These are phyloP conservation scores for Heterotis niloticus DNA, from an alignment of 2,113 vertebrate genomes.

Conservation along the genomic window DNA sequence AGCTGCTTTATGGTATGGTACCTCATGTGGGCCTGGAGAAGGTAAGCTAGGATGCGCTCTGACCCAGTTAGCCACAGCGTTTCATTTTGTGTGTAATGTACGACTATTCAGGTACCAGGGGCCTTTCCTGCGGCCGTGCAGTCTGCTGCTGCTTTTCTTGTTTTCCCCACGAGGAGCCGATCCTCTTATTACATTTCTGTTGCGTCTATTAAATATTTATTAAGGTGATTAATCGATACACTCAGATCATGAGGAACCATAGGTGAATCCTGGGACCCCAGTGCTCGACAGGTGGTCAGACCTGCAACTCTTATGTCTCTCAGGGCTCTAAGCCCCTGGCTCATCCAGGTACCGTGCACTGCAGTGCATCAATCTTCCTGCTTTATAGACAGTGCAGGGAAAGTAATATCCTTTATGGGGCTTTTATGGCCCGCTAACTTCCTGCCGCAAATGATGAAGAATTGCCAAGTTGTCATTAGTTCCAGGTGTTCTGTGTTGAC, in stretches of 20 bases:
- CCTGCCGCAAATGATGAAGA: slow-evolving; percentile 31
- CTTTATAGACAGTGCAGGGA: slow-evolving; percentile 32
- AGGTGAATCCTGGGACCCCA: slow-evolving; percentile 37
- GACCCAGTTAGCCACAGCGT: neutral
- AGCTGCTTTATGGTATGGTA: neutral
- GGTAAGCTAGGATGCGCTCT: neutral
- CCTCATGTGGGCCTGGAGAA: neutral
- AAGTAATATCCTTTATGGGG: slow-evolving; percentile 31
- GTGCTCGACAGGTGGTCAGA: neutral
- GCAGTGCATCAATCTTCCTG: slow-evolving; percentile 31
- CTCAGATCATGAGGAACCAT: slow-evolving; percentile 14
- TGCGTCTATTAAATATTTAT: slow-evolving; percentile 30
- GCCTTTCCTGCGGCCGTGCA: neutral
- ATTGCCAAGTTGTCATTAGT: slow-evolving; percentile 17
- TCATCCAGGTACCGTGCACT: slow-evolving; percentile 23
- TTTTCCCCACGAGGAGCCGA: neutral
- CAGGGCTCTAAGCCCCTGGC: neutral
- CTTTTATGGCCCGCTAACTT: slow-evolving; percentile 30
- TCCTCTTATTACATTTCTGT: neutral
- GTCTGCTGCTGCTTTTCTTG: neutral
- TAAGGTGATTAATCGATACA: slow-evolving; percentile 24
- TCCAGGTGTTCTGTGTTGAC: slow-evolving; percentile 27
- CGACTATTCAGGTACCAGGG: too few relatives aligned
- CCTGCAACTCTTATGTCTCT: slow-evolving; percentile 4
- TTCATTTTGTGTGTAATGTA: neutral